These are phyloP conservation scores for Gorilla gorilla DNA, from an alignment of 2,113 vertebrate species.

Conservation along the genomic window DNA sequence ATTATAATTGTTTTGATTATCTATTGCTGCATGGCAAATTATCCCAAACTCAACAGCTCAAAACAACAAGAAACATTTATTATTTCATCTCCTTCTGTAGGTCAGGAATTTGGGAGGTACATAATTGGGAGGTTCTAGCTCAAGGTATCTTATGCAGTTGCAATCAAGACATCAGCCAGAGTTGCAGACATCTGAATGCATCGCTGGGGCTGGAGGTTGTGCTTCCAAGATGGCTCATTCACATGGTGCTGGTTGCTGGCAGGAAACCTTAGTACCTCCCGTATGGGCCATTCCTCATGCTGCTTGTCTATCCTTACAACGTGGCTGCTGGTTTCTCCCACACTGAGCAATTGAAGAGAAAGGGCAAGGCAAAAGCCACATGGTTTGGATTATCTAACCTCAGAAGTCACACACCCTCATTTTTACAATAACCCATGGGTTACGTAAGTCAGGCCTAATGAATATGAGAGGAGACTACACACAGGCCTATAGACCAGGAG, in stretches of 20 bases:
- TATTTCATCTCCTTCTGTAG: not conserved
- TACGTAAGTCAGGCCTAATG: not conserved
- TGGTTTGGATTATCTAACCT: not conserved
- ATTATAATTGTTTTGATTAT: not conserved
- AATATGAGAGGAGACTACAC: not conserved
- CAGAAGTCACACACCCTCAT: not conserved
- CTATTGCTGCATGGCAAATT: not conserved
- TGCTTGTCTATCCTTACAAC: not conserved
- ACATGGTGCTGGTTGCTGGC: not conserved
- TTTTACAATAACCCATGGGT: not conserved
- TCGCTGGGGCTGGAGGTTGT: not conserved
- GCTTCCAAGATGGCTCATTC: not conserved
- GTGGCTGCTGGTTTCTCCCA: not conserved
- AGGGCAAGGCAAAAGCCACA: not conserved
- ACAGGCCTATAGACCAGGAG: accelerated
- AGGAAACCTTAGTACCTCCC: not conserved
- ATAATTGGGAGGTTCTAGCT: not conserved
- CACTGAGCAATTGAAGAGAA: not conserved
- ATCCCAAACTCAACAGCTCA: not conserved
- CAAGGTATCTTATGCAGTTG: not conserved
- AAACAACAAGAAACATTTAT: not conserved
- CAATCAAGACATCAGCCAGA: not conserved
- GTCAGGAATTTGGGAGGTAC: not conserved
- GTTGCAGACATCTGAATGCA: not conserved
- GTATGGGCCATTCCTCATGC: not conserved